These are phyloP conservation scores for Ridgeia piscesae DNA, from an alignment of 1,140 invertebrate species.

Conservation along the genomic window DNA sequence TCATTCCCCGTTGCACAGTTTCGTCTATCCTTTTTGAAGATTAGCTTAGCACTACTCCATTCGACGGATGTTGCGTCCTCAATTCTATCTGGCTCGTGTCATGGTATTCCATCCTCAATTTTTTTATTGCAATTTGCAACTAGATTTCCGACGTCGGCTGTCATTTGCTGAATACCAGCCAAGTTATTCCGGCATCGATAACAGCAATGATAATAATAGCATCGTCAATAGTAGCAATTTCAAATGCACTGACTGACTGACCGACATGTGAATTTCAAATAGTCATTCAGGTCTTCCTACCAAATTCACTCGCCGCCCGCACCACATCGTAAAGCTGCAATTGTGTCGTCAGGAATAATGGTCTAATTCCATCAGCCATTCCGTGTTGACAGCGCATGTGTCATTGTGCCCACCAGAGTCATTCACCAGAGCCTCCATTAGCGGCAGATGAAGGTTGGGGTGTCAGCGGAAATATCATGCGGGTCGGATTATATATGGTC, in stretches of 20 bases:
- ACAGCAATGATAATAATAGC: background rate
- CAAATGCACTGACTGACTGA: background rate
- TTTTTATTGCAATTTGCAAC: too few relatives aligned
- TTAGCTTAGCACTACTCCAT: too few relatives aligned
- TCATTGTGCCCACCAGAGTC: background rate
- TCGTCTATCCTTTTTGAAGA: too few relatives aligned
- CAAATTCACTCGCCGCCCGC: background rate
- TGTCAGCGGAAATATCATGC: background rate
- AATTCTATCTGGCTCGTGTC: too few relatives aligned
- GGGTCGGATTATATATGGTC: background rate
- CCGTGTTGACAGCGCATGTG: background rate
- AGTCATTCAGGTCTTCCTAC: background rate
- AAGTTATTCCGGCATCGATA: background rate
- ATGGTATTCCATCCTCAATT: too few relatives aligned
- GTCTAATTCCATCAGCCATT: background rate
- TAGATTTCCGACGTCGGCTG: background rate
- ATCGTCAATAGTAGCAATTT: background rate
- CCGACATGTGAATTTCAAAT: background rate
- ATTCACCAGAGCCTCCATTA: background rate
- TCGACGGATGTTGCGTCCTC: too few relatives aligned
- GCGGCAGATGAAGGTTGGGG: background rate
- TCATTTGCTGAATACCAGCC: background rate
- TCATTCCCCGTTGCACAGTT: too few relatives aligned
- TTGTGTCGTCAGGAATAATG: background rate
- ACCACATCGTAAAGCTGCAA: background rate